Evolutionary conservation across 2,113 vertebrate genomes (phyloP), one percentile per base, ranked within the genome.

Genomic region (Alces alces): DNA sequence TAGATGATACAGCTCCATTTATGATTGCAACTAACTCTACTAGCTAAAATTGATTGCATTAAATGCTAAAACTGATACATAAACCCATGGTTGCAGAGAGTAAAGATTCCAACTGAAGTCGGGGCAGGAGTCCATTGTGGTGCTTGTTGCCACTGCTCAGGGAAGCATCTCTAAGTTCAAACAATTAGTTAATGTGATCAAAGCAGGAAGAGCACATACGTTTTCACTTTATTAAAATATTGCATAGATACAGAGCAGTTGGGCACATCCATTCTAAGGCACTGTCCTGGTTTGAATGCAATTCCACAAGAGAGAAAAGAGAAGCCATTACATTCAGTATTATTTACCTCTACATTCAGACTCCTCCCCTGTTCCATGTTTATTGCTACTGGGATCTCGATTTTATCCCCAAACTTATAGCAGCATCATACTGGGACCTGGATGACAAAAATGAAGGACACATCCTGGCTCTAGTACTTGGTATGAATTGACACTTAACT

Each of bases 171-270:
- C 92, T 92, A 89, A 96, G n/a, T 87, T 73, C 30, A 91, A 96
- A 94, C 11, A 88, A 91, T 85, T 92, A 92, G 58, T 97, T 94
- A 93, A 93, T 90, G 80, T 43, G 73, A 97, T 15, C 57, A 88
- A 98, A 97, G 82, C 96, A 95, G 66, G 54, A 95, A 95, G 60
- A 96, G 27, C 88, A 94, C 66, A 96, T 50, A 93, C 30, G 85
- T 96, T 96, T 97, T 16, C 50, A 96, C 78, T 98, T 98, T 98
- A 98, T 98, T 98, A 96, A 98, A 97, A 96, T 93, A 97, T 92
- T 95, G 93, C 97, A 98, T 98, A 98, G 97, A 97, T 97, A 98
- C 98, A 98, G 97, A 97, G 97, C 94, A 98, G 97, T 97, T 97
- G 98, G 98, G 97, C 85, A 97, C 93, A 97, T 97, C 93, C 97